phyloP scores from a whole-genome alignment of 30 jellyfish, hydroid and myxozoan genomes.

The Clytia hemisphaerica region DNA sequence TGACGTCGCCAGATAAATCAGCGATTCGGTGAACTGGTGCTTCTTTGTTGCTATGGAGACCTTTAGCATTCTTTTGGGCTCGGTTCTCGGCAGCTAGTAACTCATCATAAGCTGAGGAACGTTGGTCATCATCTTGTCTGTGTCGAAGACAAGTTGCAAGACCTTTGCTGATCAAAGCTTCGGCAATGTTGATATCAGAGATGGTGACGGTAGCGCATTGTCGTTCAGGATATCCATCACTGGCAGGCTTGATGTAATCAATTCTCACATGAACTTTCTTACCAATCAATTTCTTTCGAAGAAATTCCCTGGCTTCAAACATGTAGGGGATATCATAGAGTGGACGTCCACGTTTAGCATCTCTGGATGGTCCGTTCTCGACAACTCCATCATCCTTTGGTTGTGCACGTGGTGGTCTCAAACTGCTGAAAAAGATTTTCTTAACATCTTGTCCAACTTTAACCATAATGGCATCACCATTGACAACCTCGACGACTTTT shows the following conservation, averaged over 20 bases:
- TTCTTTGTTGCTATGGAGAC: constrained; percentile 79
- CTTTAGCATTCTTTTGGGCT: constrained; percentile 73
- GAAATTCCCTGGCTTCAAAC: constrained; percentile 87
- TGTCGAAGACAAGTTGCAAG: constrained; percentile 78
- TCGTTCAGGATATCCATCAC: constrained; percentile 87
- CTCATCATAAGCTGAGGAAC: constrained; percentile 81
- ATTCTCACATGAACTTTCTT: constrained; percentile 68
- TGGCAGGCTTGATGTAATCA: constrained; percentile 84
- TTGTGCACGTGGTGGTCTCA: constrained; percentile 85
- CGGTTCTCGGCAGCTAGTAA: constrained; percentile 82
- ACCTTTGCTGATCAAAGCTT: constrained; percentile 94
- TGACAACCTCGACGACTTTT: constrained; percentile 74
- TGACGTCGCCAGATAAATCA: constrained; percentile 85
- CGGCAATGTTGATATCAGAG: constrained; percentile 79
- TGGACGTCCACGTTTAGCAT: constrained; percentile 79
- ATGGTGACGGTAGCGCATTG: constrained; percentile 80
- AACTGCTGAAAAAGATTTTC: constrained; percentile 76
- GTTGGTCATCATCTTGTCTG: constrained; percentile 82
- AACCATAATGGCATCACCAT: constrained; percentile 85
- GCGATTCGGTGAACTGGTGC: constrained; percentile 91
- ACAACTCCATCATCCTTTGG: constrained; percentile 50
- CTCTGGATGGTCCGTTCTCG: constrained; percentile 88
- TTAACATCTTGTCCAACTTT: constrained; percentile 32
- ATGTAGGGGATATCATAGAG: constrained; percentile 81
- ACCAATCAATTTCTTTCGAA: constrained; percentile 73